Evolutionary conservation across 2,113 vertebrate species (phyloP), one percentile per base, ranked within the genome.

Genomic region (Ciconia boyciana): DNA sequence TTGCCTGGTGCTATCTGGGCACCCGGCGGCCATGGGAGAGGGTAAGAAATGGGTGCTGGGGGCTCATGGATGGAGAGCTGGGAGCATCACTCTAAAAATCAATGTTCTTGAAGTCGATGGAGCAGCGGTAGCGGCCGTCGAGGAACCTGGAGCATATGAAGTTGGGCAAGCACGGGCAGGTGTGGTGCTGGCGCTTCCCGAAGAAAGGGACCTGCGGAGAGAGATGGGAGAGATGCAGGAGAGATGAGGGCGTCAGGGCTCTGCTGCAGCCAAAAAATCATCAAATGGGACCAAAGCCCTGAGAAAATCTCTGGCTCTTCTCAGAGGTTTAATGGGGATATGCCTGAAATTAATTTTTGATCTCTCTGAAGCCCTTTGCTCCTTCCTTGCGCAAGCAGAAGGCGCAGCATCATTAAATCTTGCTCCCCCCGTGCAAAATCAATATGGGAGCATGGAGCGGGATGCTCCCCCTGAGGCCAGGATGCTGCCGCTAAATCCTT

Each of bases 121-220:
- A 99, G 94, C 99, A 99, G 94, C 98, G 98, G 92, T 98, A 99
- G 97, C 97, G 98, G 95, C 97, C 98, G 1, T 98, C 98, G 1
- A 25, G 91, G 76, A 97, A 98, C 68, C 96, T 95, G 95, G 98
- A 98, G 95, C 99, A 99, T 15, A 97, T 93, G 93, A 99, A 97
- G 62, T 97, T 97, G 51, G 99, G 98, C 17, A 98, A 92, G 81
- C 99, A 99, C 28, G 99, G 99, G 48, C 99, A 99, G 78, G 98
- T 98, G 94, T 99, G 98, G 91, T 99, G 99, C 85, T 98, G 98
- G 51, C 98, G 97, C 83, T 99, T 99, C 29, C 99, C 98, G 1
- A 90, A 89, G 90, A 98, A 99, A 9, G 99, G 99, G 41, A 99
- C 96, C 99, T 99, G 97, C 2, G 1, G 85, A 41, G 78, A 83